phyloP scores from a whole-genome alignment of 2,797 vertebrate genomes.

The Syngnathus acus region DNA sequence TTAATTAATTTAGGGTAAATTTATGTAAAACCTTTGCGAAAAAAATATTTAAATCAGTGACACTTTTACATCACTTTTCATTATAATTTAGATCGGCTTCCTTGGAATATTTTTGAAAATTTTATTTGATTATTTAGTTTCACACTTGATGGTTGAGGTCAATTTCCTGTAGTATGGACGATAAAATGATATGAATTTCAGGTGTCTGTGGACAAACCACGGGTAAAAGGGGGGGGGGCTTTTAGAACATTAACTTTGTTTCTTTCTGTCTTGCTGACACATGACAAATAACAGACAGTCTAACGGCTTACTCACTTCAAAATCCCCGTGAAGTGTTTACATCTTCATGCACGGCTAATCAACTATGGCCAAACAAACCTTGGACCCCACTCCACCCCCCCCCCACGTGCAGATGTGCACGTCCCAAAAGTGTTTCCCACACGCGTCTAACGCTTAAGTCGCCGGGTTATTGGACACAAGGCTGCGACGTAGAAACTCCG shows the following conservation, averaged over 20 bases:
- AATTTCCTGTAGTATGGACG: neutral
- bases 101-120: neutral
- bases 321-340: slow-evolving; percentile 4
- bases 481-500: slow-evolving; percentile 18
- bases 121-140: neutral
- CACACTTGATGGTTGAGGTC: neutral
- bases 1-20: too few species aligned
- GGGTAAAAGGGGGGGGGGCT: neutral
- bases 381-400: neutral
- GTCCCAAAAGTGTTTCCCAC: slow-evolving; percentile 1
- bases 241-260: neutral
- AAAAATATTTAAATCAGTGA: too few species aligned
- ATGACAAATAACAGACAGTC: neutral
- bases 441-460: neutral
- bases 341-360: slow-evolving; percentile 5
- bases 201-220: neutral
- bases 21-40: too few species aligned
- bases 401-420: neutral
- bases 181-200: neutral
- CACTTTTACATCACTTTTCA: too few species aligned
- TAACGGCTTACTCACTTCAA: slow-evolving; percentile 2
- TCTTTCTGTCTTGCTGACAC: neutral
- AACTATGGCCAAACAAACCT: slow-evolving; percentile 4
- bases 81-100: too few species aligned
- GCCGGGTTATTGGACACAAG: neutral